Evolutionary conservation across 2,797 vertebrate species (phyloP), one percentile per base, ranked within the genome.

Genomic region (Pseudopleuronectes americanus): DNA sequence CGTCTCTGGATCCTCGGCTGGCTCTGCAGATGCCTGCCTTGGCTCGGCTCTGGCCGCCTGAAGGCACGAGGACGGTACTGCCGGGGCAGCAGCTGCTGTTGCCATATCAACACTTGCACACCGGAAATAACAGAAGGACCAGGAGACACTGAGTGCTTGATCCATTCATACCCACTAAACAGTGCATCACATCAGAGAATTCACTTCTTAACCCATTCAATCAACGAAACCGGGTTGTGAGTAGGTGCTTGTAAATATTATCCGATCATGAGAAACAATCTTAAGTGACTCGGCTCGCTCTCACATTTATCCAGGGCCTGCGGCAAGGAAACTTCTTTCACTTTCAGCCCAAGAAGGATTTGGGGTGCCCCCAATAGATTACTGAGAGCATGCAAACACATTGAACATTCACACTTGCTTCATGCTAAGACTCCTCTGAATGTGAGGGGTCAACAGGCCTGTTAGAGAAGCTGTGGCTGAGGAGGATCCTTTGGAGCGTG

Each of bases 1-100:
- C 26, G 21, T 1, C 61, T 38, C 71, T n/a, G 1, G 59, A 69
- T 19, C 19, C 68, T 49, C 0, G 2, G 26, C 41, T 48, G 36
- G 36, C 64, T 71, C 63, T 64, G 76, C 68, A 77, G 65, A 74
- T 43, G 1, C 56, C 36, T 36, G 68, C 21, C 47, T 41, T 45
- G 61, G 54, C 77, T 62, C 43, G 0, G 36, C 26, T 71, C 53
- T 21, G 31, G 47, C 24, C 2, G 49, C 74, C 67, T 53, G 43
- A 24, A 65, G 77, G 68, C 51, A 38, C 36, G 49, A 61, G 22
- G 43, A 28, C 7, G 19, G 31, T 22, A 63, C 33, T 0, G 55
- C 31, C 47, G 0, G 59, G 58, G 56, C 58, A 67, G 60, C 84
- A 74, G 71, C 79, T 77, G 81, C 71, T 60, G 74, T 52, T 68